Evolutionary conservation across 2,888 invertebrate genomes (phyloP).

Genomic region (Abrostola tripartita): DNA sequence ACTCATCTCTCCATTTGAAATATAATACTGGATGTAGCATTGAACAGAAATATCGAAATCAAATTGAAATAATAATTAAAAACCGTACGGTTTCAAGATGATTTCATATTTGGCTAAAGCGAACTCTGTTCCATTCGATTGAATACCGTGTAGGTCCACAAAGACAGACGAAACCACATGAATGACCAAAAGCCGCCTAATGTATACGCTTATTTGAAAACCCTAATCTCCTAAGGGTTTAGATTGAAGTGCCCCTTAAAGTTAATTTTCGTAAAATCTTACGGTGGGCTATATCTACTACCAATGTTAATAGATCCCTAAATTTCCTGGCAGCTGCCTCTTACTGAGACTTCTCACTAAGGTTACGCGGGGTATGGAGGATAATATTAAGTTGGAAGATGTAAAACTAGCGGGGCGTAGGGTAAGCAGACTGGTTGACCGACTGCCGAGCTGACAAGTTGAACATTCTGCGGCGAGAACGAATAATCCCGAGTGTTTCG

Average conservation of each 20-base stretch:
- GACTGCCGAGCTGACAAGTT: conserved; percentile 65
- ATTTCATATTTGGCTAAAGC: conserved; percentile 34
- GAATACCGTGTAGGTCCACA: conserved; percentile 35
- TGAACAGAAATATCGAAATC: conserved; percentile 17
- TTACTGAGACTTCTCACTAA: conserved; percentile 14
- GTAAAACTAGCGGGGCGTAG: conserved; percentile 63
- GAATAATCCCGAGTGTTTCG: conserved; percentile 75
- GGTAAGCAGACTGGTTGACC: conserved; percentile 60
- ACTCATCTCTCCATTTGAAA: conserved; percentile 16
- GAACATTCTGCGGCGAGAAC: conserved; percentile 67
- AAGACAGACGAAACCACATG: conserved; percentile 65
- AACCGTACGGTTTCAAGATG: conserved; percentile 39
- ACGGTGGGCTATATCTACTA: conserved; percentile 70
- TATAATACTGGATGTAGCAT: conserved; percentile 10
- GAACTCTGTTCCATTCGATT: conserved; percentile 39
- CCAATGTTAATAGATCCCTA: conserved; percentile 58
- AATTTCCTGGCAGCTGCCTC: conserved; percentile 41
- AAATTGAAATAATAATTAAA: conserved; percentile 51
- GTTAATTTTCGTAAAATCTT: conserved; percentile 87
- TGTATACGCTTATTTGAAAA: conserved; percentile 72
- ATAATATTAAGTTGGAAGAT: conserved; percentile 65
- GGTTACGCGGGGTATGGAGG: conserved; percentile 56
- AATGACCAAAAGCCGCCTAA: conserved; percentile 68
- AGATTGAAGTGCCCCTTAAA: conserved; percentile 82
- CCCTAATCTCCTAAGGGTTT: conserved; percentile 82